A percentile compares a stretch with the other conserved stretches of the same genome.
Conservation (phyloP, 2,888 invertebrate species). For the Phyto melanocephala region DNA sequence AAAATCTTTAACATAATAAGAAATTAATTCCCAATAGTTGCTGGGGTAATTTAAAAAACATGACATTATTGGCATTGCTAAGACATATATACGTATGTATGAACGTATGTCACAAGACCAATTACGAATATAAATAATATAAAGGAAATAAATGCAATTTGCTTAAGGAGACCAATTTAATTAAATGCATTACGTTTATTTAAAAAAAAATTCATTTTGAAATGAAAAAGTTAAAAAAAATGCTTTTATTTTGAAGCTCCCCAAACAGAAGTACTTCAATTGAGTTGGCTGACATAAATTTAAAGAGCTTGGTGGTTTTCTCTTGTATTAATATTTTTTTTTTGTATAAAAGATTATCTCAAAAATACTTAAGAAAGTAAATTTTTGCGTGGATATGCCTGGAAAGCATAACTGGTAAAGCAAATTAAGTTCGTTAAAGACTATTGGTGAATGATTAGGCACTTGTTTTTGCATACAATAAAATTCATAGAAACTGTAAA, state of each 20-base stretch:
- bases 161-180: too few relatives aligned
- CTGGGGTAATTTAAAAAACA: conserved; percentile 31
- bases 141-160: background rate
- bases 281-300: conserved; percentile 1
- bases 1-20: conserved; percentile 11
- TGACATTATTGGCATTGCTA: background rate
- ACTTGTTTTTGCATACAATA: too few relatives aligned
- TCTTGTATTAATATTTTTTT: background rate
- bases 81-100: background rate
- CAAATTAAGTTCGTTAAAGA: too few relatives aligned
- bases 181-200: too few relatives aligned
- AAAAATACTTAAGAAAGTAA: conserved; percentile 23
- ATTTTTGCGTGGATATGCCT: conserved; percentile 9
- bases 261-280: conserved; percentile 22
- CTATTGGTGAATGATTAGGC: too few relatives aligned
- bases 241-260: background rate
- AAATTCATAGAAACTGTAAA: too few relatives aligned
- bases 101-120: background rate
- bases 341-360: conserved; percentile 22
- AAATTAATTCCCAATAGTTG: conserved; percentile 48
- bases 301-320: background rate
- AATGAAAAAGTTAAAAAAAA: background rate
- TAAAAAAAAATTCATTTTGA: too few relatives aligned
- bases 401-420: background rate
- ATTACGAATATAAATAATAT: conserved; percentile 7